Evolutionary conservation across 2,797 vertebrate genomes (phyloP), one percentile per base, ranked within the genome.

Genomic region (Ptychobarbus kaznakovi): DNA sequence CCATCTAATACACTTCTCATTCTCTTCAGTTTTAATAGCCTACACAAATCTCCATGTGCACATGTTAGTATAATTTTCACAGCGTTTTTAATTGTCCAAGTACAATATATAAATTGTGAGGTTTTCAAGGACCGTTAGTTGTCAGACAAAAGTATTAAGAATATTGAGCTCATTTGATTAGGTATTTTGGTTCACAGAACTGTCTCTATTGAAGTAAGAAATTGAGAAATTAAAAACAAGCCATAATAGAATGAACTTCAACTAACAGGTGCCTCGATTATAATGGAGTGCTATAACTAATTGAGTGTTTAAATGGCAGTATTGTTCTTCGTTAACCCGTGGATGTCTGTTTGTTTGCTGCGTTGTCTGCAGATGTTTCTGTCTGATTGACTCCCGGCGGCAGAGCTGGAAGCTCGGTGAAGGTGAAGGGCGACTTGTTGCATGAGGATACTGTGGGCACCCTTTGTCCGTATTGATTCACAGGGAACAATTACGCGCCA

Each of bases 401-500:
- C 20, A 84, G 65, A 70, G 65, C n/a, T 84, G 13, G 7, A 38
- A 38, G 35, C 61, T 44, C 42, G 53, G 66, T 85, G 49, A 51
- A 78, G 46, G 79, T 81, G 22, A 75, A 76, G 16, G 70, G 44
- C 32, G 40, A 86, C 84, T 81, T 86, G 84, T 86, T 86, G 84
- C 35, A 68, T 69, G 38, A 56, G 16, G 82, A 66, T 7, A 53
- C 32, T 63, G 15, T 25, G 76, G 63, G 28, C 7, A 72, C 28
- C 53, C 65, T 20, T 51, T 53, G 63, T 1, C 18, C 53, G 3
- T 61, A 46, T 66, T 49, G 76, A 49, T 72, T 38, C 13, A 42
- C 46, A 35, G 9, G 9, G 25, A 28, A 56, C 20, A 70, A 84
- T 46, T 70, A 58, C 49, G 25, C 83, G 10, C 25, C 35, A 79